Percentiles rank a stretch among this genome's conserved stretches.
These are phyloP conservation scores for Eurytoma californica DNA, from an alignment of 2,888 invertebrate genomes.

Conservation along the genomic window DNA sequence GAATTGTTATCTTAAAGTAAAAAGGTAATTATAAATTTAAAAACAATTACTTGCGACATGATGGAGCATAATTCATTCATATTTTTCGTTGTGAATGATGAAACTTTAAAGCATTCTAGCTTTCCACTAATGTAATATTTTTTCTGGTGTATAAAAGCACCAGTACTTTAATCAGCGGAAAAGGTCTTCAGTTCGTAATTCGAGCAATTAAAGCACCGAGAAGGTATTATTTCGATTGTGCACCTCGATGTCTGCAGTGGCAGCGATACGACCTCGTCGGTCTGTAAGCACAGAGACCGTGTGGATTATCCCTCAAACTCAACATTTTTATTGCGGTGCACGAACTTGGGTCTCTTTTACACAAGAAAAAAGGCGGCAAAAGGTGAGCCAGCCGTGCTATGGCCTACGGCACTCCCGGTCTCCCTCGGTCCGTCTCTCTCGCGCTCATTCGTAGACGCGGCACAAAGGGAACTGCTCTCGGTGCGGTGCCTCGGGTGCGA, in stretches of 20 bases:
- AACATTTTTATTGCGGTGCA: slow-evolving; percentile 50
- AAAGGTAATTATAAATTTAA: no score
- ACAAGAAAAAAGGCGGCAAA: slow-evolving; percentile 46
- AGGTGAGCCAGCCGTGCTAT: slow-evolving; percentile 27
- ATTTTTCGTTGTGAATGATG: no score
- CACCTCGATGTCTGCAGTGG: background rate
- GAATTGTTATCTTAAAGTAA: no score
- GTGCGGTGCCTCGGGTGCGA: slow-evolving; percentile 59
- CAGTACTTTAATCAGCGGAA: no score
- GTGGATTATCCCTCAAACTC: slow-evolving; percentile 42
- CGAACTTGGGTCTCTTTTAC: slow-evolving; percentile 29
- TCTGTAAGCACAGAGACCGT: background rate
- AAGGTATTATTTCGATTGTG: background rate
- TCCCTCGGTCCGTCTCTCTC: slow-evolving; percentile 22
- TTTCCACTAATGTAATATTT: no score
- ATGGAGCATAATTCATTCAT: no score
- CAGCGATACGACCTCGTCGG: background rate
- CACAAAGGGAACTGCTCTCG: slow-evolving; percentile 60
- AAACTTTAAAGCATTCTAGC: no score
- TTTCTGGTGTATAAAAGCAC: no score
- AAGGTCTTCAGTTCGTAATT: no score
- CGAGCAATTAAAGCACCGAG: background rate
- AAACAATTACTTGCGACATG: no score
- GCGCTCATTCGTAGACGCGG: slow-evolving; percentile 20
- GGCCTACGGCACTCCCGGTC: slow-evolving; percentile 17